Evolutionary conservation across 2,113 vertebrate genomes (phyloP).

Genomic region (Puffinus mauretanicus): DNA sequence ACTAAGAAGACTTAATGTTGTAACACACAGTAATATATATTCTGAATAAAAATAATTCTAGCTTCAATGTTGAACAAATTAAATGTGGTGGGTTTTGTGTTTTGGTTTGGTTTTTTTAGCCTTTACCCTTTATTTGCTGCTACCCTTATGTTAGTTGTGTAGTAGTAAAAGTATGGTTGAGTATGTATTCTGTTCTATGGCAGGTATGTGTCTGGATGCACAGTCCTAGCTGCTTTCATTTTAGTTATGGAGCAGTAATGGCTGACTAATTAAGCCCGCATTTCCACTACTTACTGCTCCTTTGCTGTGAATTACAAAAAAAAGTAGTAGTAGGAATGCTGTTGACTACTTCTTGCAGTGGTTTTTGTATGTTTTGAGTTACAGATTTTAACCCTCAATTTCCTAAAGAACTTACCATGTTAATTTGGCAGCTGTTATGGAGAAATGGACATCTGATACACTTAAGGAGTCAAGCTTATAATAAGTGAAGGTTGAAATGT

Average conservation of each 20-base stretch:
- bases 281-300: background rate
- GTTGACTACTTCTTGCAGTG: background rate
- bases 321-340: background rate
- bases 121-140: background rate
- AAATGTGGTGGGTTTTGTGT: background rate
- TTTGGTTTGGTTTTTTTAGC: background rate
- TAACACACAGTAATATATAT: background rate
- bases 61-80: background rate
- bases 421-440: background rate
- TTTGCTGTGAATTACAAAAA: background rate
- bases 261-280: background rate
- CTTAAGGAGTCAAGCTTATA: background rate
- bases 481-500: background rate
- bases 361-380: background rate
- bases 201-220: background rate
- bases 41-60: background rate
- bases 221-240: background rate
- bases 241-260: background rate
- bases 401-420: background rate
- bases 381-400: background rate
- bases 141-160: background rate
- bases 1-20: background rate
- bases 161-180: background rate
- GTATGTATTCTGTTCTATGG: background rate
- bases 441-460: background rate